Base-by-base conservation (phyloP, 2,113 vertebrate genomes). In the Pseudorasbora parva region DNA sequence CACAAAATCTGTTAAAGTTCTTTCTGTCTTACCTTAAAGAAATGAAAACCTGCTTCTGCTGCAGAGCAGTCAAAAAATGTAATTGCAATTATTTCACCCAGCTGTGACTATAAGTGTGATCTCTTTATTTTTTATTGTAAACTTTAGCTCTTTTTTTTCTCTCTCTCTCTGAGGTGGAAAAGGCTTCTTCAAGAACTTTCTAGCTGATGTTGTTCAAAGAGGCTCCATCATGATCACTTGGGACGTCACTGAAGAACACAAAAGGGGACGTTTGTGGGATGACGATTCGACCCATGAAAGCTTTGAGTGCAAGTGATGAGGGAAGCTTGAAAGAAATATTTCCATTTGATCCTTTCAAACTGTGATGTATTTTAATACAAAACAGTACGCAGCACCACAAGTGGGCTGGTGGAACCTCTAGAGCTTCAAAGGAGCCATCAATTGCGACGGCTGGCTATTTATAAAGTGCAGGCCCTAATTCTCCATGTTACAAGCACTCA, bases 271-370 rank as follows among this genome's bases (percentile, higher is more conserved):
- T 80, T 43, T 15, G 17, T 41, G 66, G 30, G 21, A 69, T 71
- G 77, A 37, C 27, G 7, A 19, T 62, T 60, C 74, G 43, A 23
- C 45, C 43, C n/a, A 68, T 69, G 49, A 60, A 81, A 60, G 78
- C 82, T 33, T 43, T 2, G 25, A 33, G 54, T 64, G 41, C 33
- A 14, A 51, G 64, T 56, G 23, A 51, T 8, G 27, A 71, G 21
- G 25, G 69, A 83, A 77, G 64, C 86, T 82, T 81, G 81, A 87
- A 87, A 87, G 82, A 82, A 71, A 73, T 56, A 43, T 76, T 51
- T 37, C 64, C 73, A 87, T 87, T 87, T 84, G 82, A 87, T 84
- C 82, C 81, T 84, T 87, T 82, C 78, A 78, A 77, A 66, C 60
- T 41, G 37, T 74, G 77, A 78, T 76, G 56, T 17, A 78, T 87